A percentile compares a stretch with the other conserved stretches of the same genome.
phyloP scores from a whole-genome alignment of 92 coral and sea anemone genomes.

The Phenganax subtilis region DNA sequence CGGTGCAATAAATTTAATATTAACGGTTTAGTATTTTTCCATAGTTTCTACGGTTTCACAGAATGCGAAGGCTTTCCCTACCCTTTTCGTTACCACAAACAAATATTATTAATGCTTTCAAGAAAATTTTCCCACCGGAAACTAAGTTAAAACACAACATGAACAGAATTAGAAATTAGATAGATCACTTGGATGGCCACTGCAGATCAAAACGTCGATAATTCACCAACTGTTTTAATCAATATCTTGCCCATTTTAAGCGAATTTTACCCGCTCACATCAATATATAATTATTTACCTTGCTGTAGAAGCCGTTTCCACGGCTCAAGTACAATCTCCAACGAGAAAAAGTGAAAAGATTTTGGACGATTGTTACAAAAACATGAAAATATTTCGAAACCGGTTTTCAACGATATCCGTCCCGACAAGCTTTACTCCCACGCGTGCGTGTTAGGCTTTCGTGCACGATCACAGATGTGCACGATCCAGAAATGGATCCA shows the following conservation, averaged over 20 bases:
- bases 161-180: slow-evolving; percentile 10
- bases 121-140: background rate
- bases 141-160: slow-evolving; percentile 7
- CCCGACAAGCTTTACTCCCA: slow-evolving; percentile 31
- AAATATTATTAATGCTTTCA: background rate
- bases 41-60: background rate
- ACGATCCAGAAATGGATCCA: background rate
- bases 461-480: background rate
- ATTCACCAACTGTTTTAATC: background rate
- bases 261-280: background rate
- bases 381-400: slow-evolving; percentile 15
- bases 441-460: slow-evolving; percentile 16
- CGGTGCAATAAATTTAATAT: slow-evolving; percentile 24
- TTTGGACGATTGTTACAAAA: background rate
- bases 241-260: background rate
- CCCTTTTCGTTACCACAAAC: background rate
- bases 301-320: slow-evolving; percentile 18
- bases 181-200: background rate
- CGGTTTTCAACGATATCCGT: slow-evolving; percentile 25
- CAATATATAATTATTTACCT: slow-evolving; percentile 11
- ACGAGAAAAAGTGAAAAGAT: background rate
- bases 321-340: slow-evolving; percentile 20
- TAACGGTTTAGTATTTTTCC: background rate
- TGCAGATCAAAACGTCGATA: slow-evolving; percentile 5
- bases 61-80: background rate